Conservation (phyloP, 2,113 vertebrate species). For the Heliornis fulica region DNA sequence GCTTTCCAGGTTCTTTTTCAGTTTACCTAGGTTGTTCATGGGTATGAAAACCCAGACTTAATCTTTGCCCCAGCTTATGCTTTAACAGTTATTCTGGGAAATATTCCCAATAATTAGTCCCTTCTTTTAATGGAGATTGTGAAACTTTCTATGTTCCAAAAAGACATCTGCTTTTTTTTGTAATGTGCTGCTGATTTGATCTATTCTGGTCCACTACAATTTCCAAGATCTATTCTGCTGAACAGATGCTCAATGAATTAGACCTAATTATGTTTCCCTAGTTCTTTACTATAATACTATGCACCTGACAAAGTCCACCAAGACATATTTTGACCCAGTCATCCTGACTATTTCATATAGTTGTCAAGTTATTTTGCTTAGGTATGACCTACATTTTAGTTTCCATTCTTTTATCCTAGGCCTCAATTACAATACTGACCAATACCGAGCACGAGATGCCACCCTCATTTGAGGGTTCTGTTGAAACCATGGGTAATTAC, state of each 20-base stretch:
- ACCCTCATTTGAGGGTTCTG: background rate
- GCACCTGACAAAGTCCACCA: background rate
- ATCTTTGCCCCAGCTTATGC: background rate
- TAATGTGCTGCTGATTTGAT: background rate
- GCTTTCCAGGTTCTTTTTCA: background rate
- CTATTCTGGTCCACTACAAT: background rate
- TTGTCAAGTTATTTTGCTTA: background rate
- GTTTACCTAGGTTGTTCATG: background rate
- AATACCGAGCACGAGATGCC: background rate
- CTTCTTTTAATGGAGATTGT: background rate
- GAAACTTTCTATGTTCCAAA: background rate
- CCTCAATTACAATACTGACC: background rate
- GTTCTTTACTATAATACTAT: background rate
- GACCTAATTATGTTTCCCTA: background rate
- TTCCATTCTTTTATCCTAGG: background rate
- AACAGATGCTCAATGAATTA: background rate
- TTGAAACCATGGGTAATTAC: background rate
- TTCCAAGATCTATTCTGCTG: background rate
- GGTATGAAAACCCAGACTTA: background rate
- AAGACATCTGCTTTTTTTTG: slow-evolving; percentile 2
- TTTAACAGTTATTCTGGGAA: too few species aligned
- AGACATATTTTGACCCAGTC: background rate
- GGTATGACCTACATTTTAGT: background rate
- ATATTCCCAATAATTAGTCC: background rate
- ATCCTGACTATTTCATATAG: background rate